Evolutionary conservation across 2,113 vertebrate species (phyloP).

Genomic region (Tinamus guttatus): DNA sequence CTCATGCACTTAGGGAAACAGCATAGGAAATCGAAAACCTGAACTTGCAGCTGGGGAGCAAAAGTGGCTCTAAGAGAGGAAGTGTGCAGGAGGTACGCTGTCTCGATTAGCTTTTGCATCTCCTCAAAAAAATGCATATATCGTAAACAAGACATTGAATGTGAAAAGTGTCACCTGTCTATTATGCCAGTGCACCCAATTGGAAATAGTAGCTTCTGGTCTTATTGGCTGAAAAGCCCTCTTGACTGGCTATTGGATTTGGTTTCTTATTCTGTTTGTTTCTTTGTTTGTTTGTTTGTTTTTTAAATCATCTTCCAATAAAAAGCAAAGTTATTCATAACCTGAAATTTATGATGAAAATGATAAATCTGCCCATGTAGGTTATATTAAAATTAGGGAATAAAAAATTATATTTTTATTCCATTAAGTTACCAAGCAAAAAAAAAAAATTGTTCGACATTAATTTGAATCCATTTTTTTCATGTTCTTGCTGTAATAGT

Average conservation of each 20-base stretch:
- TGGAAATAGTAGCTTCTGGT: background rate
- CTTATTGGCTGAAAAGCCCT: background rate
- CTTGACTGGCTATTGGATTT: background rate
- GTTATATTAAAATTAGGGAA: background rate
- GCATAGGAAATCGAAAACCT: background rate
- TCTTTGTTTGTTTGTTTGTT: no score
- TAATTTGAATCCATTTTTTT: background rate
- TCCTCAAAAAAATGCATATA: background rate
- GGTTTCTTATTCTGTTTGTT: background rate
- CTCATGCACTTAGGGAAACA: background rate
- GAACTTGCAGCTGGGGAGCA: background rate
- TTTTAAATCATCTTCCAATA: background rate
- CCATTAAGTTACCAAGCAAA: conserved; percentile 6
- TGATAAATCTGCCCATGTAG: background rate
- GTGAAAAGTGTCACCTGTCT: background rate
- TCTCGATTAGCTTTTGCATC: background rate
- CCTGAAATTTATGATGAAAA: background rate
- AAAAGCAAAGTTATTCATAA: background rate
- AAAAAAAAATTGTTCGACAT: background rate
- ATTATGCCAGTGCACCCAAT: background rate
- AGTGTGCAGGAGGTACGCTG: background rate
- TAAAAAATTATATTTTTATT: background rate
- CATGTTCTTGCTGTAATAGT: background rate
- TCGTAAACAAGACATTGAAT: background rate
- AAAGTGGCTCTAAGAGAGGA: background rate